Conservation (phyloP, 2,113 vertebrate genomes). For the Anhinga rufa region DNA sequence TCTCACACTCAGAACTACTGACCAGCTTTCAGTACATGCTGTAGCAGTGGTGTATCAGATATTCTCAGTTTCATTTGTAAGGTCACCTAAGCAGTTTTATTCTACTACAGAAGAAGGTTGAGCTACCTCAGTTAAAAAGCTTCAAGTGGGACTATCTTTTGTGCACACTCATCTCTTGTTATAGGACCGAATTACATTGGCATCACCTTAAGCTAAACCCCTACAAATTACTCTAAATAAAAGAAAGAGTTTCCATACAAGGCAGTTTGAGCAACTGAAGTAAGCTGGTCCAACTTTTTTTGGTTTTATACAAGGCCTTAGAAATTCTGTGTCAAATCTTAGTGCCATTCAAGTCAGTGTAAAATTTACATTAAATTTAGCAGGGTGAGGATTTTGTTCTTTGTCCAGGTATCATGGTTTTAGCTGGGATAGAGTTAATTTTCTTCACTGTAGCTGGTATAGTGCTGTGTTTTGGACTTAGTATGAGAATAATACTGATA, state of each 20-base stretch:
- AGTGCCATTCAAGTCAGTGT: neutral
- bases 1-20: neutral
- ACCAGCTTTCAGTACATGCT: neutral
- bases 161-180: neutral
- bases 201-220: neutral
- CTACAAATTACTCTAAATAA: neutral
- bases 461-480: no score
- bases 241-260: neutral
- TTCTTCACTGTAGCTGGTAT: no score
- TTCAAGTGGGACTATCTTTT: neutral
- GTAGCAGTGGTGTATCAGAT: neutral
- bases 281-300: neutral
- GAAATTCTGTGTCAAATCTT: neutral
- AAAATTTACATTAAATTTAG: neutral
- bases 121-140: neutral
- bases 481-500: no score
- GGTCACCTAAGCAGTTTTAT: neutral
- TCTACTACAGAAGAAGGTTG: neutral
- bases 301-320: neutral
- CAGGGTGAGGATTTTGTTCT: neutral
- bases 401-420: no score
- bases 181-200: neutral
- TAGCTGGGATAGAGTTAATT: no score
- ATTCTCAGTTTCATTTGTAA: neutral
- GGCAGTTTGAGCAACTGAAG: neutral